phyloP scores from a whole-genome alignment of 2,113 vertebrate species.

The Eleginops maclovinus region DNA sequence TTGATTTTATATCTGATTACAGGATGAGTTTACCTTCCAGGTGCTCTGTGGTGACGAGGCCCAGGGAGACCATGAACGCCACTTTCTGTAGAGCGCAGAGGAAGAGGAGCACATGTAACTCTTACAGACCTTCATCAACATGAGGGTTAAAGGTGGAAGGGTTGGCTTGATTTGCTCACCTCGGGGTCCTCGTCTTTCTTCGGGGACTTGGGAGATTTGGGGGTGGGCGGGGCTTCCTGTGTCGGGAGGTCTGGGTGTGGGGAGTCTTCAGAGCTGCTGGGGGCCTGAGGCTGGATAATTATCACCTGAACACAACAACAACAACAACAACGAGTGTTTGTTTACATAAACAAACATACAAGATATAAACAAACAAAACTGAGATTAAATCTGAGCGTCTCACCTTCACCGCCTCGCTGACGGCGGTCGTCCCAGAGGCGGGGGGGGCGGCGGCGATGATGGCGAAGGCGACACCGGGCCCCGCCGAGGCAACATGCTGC shows the following conservation, averaged over 20 bases:
- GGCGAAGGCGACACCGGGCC: constrained; percentile 93
- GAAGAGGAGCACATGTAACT: no score
- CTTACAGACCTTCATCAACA: no score
- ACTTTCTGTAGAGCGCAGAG: constrained; percentile 89
- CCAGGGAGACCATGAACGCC: constrained; percentile 97
- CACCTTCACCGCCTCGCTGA: constrained; percentile 90
- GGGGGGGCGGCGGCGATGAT: constrained; percentile 92
- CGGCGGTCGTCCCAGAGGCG: constrained; percentile 83
- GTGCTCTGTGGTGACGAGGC: constrained; percentile 96
- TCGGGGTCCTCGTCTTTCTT: constrained; percentile 88
- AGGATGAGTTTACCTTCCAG: constrained; percentile 90
- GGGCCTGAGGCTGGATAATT: constrained; percentile 94
- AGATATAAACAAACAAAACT: no score
- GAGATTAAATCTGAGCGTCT: constrained; percentile 54
- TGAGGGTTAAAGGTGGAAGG: not conserved
- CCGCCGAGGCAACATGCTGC: constrained; percentile 58
- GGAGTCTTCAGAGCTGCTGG: constrained; percentile 81
- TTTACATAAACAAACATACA: no score
- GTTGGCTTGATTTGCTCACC: constrained; percentile 64
- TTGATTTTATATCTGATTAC: no score
- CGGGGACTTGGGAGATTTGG: constrained; percentile 81
- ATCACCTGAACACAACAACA: constrained; percentile 86
- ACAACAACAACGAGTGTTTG: no score
- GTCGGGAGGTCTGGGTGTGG: constrained; percentile 84
- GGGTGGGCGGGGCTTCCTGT: constrained; percentile 82